Base-by-base conservation (phyloP, 2,113 vertebrate genomes). In the Casuarius casuarius region DNA sequence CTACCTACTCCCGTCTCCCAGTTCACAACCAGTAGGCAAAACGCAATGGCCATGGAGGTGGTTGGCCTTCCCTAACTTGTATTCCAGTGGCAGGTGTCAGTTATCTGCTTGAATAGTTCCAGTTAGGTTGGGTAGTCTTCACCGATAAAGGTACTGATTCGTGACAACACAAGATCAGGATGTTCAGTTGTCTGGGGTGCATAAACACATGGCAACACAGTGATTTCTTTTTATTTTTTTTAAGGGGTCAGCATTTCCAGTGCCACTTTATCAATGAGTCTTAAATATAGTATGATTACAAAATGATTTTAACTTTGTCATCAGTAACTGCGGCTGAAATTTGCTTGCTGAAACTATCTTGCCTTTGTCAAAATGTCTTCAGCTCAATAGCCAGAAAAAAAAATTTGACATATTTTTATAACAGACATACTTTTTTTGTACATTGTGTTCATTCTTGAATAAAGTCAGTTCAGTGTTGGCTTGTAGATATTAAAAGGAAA, bases 401-500 rank as follows among this genome's bases (percentile, higher is more conserved):
- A 94, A 94, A 97, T 92, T 97, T 95, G 94, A 98, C 98, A 91
- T 98, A 98, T 98, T 98, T 98, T 98, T 98, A 98, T 98, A 98
- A 98, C 96, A 96, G 97, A 96, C 98, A 97, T 98, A 98, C 96
- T 96, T 97, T 97, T 98, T 98, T 98, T 98, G 98, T 98, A 98
- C 98, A 98, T 98, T 98, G 94, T 98, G 97, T 98, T 98, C 97
- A 98, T 98, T 98, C 98, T 98, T 97, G 96, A 98, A 98, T 98
- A 97, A 98, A 98, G 97, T 98, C 94, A 97, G 97, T 98, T 98
- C 96, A 97, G 94, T 98, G 98, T 98, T 98, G 97, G 98, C 98
- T 98, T 99, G 98, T 98, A 98, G 98, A 98, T 98, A 98, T 98
- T 98, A 97, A 98, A 98, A 98, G 91, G 89, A 97, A 97, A 98